A percentile compares a stretch with the other conserved stretches of the same genome.
Evolutionary conservation across 64 coral and sea anemone genomes (phyloP).

Genomic region (Dendronephthya gigantea): DNA sequence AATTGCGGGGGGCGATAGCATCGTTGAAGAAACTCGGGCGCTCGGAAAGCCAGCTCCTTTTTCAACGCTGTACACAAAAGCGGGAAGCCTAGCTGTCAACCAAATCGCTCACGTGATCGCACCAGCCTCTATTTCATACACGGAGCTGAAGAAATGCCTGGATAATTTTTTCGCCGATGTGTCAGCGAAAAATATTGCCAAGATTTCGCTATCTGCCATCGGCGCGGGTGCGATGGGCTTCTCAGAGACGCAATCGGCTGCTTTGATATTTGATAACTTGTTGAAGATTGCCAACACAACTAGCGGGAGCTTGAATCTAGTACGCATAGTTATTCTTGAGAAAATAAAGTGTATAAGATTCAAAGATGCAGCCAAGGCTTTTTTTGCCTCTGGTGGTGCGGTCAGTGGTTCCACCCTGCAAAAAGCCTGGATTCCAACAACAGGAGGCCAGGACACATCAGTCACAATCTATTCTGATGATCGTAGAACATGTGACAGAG

Average conservation of each 20-base stretch:
- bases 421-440: neutral
- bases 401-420: neutral
- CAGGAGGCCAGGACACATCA: neutral
- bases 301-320: neutral
- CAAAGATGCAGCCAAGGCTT: neutral
- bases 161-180: constrained; percentile 34
- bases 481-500: neutral
- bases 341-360: neutral
- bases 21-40: neutral
- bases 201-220: constrained; percentile 42
- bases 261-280: constrained; percentile 38
- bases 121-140: neutral
- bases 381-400: neutral
- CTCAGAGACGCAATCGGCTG: constrained; percentile 31
- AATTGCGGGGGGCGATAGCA: neutral
- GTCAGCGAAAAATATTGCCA: constrained; percentile 2
- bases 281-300: neutral
- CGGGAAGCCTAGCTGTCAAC: neutral
- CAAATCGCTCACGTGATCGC: neutral
- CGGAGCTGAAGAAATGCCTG: constrained; percentile 24
- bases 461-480: neutral
- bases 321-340: neutral
- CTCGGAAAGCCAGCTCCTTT: neutral
- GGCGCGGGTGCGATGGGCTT: constrained; percentile 37
- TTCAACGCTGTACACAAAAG: neutral